These are phyloP conservation scores for Drosophila pachea DNA, from an alignment of 1,140 invertebrate species.

Conservation along the genomic window DNA sequence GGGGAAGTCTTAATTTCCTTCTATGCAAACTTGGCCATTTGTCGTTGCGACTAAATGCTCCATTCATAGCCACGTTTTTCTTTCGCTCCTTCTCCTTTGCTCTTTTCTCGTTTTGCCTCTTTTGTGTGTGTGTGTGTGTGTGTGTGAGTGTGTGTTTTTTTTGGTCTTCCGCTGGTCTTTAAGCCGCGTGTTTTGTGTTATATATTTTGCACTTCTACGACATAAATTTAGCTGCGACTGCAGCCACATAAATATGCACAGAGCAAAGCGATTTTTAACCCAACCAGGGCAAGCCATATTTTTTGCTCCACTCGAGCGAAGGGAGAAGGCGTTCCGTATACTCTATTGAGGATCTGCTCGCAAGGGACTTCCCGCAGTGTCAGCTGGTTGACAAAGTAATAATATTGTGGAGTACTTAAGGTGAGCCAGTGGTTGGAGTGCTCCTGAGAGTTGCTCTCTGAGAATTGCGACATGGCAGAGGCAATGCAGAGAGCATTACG, in stretches of 20 bases:
- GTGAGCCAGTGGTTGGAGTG: no score
- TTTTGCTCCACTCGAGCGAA: neutral
- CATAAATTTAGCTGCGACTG: conserved; percentile 67
- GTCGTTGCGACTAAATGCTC: conserved; percentile 63
- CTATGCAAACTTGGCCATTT: conserved; percentile 67
- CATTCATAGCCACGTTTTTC: conserved; percentile 56
- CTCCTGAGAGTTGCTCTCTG: no score
- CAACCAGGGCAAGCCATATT: conserved; percentile 13
- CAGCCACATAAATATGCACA: conserved; percentile 67
- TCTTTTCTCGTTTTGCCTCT: conserved; percentile 13
- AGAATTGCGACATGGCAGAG: no score
- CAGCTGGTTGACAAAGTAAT: neutral
- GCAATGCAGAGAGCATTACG: no score
- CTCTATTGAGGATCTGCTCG: neutral
- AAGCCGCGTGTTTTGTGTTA: conserved; percentile 73
- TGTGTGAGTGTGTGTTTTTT: no score
- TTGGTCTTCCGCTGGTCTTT: conserved; percentile 15
- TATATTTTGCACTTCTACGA: conserved; percentile 75
- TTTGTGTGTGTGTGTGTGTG: no score
- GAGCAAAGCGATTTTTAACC: conserved; percentile 38
- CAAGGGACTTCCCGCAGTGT: neutral
- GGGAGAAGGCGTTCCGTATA: neutral
- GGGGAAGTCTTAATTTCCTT: conserved; percentile 68
- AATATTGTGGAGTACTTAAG: neutral
- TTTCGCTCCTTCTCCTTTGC: conserved; percentile 2